phyloP scores from a whole-genome alignment of 2,888 invertebrate species.

The Lasioglossum vierecki region DNA sequence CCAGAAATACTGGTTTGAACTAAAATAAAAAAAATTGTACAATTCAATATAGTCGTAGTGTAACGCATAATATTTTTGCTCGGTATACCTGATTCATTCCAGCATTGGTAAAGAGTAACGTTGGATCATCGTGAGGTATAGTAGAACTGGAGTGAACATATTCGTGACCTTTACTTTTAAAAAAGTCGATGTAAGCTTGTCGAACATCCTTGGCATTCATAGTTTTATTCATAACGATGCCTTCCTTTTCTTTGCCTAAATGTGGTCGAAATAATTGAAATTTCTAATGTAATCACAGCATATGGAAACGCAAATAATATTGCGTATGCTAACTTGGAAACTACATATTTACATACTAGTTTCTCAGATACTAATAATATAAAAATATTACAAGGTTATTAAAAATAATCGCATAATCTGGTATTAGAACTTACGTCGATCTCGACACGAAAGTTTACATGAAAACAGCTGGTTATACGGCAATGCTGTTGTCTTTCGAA shows the following conservation, averaged over 20 bases:
- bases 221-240: constrained; percentile 37
- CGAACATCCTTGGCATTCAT: constrained; percentile 93
- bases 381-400: background rate
- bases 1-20: constrained; percentile 99
- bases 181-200: constrained; percentile 94
- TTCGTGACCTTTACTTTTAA: constrained; percentile 93
- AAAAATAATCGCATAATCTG: background rate
- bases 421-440: constrained; percentile 13
- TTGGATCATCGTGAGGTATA: constrained; percentile 99
- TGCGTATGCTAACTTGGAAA: constrained; percentile 12
- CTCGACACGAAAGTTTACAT: constrained; percentile 25
- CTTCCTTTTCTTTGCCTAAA: background rate
- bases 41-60: constrained; percentile 22
- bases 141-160: constrained; percentile 99
- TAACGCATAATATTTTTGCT: background rate
- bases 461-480: constrained; percentile 34
- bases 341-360: background rate
- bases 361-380: background rate
- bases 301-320: constrained; percentile 51
- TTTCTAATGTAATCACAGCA: constrained; percentile 31
- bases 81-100: constrained; percentile 96
- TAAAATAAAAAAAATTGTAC: constrained; percentile 77
- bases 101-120: constrained; percentile 98
- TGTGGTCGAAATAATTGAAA: background rate
- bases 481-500: constrained; percentile 23